Evolutionary conservation across 2,113 vertebrate genomes (phyloP), one percentile per base, ranked within the genome.

Genomic region (Neodon shergylaensis): DNA sequence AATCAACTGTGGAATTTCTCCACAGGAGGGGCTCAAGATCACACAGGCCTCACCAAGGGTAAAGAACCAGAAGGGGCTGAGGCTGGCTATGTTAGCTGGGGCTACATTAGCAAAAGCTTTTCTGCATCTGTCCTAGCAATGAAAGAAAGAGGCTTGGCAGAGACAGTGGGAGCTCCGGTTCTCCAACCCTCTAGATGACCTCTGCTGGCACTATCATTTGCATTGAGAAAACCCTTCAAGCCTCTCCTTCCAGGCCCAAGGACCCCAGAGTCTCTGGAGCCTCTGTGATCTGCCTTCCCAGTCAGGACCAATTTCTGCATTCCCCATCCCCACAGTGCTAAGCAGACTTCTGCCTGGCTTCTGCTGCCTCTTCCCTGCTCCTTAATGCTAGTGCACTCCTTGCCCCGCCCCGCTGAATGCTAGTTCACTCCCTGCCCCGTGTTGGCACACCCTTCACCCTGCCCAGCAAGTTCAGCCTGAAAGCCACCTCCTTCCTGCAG

Each of bases 91-190:
- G 39, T 44, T 52, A 47, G 68, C 81, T n/a, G 28, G 33, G 28
- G 28, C 42, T 79, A 26, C 2, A 12, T 76, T 47, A 94, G n/a
- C 85, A 70, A 94, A 68, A 93, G 86, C 81, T 47, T 33, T 13
- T 42, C 33, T 52, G 42, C 26, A 7, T 14, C 49, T 52, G 22
- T 72, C 42, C 76, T 39, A 78, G 78, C 33, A 66, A 77, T 91
- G 85, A 92, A 63, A 24, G 63, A 42, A 90, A 28, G 79, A n/a
- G 79, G 19, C 1, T 42, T 36, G 31, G 68, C 47, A 76, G 39
- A 83, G 28, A 3, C 4, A 31, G 33, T 4, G 42, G n/a, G 54
- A 10, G 3, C 21, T 0, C 8, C 11, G 44, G 26, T 39, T 82
- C 42, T 63, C 79, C 54, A 42, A 31, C 21, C 33, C 54, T 39